These are phyloP conservation scores for Ptiloglossa arizonensis DNA, from an alignment of 1,140 invertebrate species.

Conservation along the genomic window DNA sequence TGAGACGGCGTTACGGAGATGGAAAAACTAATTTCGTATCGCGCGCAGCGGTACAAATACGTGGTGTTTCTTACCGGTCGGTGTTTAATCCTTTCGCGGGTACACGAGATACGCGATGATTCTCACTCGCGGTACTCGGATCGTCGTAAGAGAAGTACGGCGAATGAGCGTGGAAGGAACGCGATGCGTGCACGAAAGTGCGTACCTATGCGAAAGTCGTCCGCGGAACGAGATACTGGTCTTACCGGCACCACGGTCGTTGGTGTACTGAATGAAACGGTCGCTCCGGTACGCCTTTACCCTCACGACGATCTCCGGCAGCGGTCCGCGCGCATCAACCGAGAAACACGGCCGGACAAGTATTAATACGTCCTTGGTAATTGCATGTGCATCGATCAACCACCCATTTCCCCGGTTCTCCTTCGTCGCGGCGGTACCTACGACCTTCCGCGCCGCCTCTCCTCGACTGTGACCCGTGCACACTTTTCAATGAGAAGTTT, in stretches of 20 bases:
- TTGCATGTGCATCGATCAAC: slow-evolving; percentile 26
- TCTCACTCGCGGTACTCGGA: not conserved
- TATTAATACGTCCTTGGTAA: not conserved
- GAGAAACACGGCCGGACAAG: not conserved
- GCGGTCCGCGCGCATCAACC: not conserved
- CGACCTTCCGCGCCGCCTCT: not conserved
- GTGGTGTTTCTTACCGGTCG: not conserved
- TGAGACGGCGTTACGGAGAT: no score
- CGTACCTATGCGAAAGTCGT: slow-evolving; percentile 34
- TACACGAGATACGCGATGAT: not conserved
- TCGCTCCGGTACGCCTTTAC: slow-evolving; percentile 51
- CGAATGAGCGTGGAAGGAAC: not conserved
- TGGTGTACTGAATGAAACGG: slow-evolving; percentile 70
- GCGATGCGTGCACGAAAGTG: not conserved
- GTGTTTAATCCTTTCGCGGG: not conserved
- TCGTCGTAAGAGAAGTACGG: no score
- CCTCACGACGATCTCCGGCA: slow-evolving; percentile 32
- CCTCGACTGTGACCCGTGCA: not conserved
- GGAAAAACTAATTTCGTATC: no score
- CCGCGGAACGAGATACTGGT: slow-evolving; percentile 5
- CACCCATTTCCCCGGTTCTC: no score
- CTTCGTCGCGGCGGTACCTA: not conserved
- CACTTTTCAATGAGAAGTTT: not conserved
- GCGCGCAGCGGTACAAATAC: no score
- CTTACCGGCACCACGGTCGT: slow-evolving; percentile 68